Evolutionary conservation across 1,140 invertebrate genomes (phyloP), one percentile per base, ranked within the genome.

Genomic region (Berghia stephanieae): DNA sequence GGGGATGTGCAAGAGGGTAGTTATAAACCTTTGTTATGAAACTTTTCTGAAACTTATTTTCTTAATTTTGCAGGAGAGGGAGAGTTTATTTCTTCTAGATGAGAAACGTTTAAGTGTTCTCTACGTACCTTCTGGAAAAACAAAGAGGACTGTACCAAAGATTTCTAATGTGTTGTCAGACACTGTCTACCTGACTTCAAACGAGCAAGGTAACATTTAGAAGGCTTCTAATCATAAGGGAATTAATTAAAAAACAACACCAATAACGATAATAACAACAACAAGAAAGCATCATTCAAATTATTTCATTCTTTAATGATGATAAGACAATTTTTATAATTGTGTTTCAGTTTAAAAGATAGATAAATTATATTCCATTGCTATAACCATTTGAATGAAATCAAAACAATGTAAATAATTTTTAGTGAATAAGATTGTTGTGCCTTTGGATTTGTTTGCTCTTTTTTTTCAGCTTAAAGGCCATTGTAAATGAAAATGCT

Each of bases 81-180:
- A 88, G 78, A 88, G 84, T 79, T 79, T 89, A 31, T 79, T 88
- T 43, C 71, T 89, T 46, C 40, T 89, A 44, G 88, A 89, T 80
- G 75, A 78, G 21, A 66, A 83, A 34, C 77, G 87, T 68, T 67
- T 88, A 36, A 87, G 86, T 84, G 83, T 88, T 1, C 70, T 90
- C 4, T 89, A 88, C 80, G 81, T 89, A 24, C 86, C 87, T 27
- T 88, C 86, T 42, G 88, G 89, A 16, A 88, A 88, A 72, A 88
- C 88, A 10, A 88, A 86, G 70, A 81, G 78, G 34, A 85, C 81
- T 75, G 74, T 87, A 18, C 75, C 83, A 36, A 87, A 86, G 66
- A 77, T 90, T 13, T 83, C 87, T 34, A 79, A 80, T 67, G 74
- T 88, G 21, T 66, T 87, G 16, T 49, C 83, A 43, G 76, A 86